Percentiles rank a stretch among this genome's conserved stretches.
Conservation (phyloP, 2,888 invertebrate species). For the Mesorhabditis spiculigera region DNA sequence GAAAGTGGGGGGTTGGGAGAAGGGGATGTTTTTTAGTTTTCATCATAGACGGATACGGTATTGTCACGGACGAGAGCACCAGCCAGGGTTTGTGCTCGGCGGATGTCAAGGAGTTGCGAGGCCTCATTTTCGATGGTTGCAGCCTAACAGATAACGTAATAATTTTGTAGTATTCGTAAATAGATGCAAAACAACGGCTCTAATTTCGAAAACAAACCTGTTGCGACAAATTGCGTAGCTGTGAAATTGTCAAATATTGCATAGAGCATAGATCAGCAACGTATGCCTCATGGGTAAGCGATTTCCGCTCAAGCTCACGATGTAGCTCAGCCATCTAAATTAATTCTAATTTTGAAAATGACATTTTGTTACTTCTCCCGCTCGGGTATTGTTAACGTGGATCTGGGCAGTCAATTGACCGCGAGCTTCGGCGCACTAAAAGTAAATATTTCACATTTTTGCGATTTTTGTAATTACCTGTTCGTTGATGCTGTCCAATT, state of each 20-base stretch:
- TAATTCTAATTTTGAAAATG: not conserved
- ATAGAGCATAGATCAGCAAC: slow-evolving; percentile 80
- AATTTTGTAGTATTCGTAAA: not conserved
- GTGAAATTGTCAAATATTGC: slow-evolving; percentile 50
- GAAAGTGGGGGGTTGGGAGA: too few relatives aligned
- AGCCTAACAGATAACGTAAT: not conserved
- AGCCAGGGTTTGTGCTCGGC: slow-evolving; percentile 5
- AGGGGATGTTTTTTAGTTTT: not conserved
- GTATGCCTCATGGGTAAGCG: slow-evolving; percentile 95
- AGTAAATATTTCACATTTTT: not conserved
- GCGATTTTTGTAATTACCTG: slow-evolving; percentile 69
- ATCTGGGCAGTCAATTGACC: slow-evolving; percentile 92
- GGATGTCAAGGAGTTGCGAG: slow-evolving; percentile 1
- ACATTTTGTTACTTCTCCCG: slow-evolving; percentile 34
- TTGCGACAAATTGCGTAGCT: slow-evolving; percentile 38
- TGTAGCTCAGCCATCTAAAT: slow-evolving; percentile 93
- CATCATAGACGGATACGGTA: not conserved
- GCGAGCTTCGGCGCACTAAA: slow-evolving; percentile 80
- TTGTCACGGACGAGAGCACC: slow-evolving; percentile 2
- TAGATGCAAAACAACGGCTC: too few relatives aligned
- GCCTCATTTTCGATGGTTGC: slow-evolving; percentile 1
- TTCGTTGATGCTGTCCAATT: slow-evolving; percentile 92
- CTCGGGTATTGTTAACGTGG: slow-evolving; percentile 46
- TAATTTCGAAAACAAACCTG: slow-evolving; percentile 19
- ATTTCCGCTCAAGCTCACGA: slow-evolving; percentile 93